A percentile compares a stretch with the other conserved stretches of the same genome.
Evolutionary conservation across 2,113 vertebrate species (phyloP).

Genomic region (Carollia perspicillata): DNA sequence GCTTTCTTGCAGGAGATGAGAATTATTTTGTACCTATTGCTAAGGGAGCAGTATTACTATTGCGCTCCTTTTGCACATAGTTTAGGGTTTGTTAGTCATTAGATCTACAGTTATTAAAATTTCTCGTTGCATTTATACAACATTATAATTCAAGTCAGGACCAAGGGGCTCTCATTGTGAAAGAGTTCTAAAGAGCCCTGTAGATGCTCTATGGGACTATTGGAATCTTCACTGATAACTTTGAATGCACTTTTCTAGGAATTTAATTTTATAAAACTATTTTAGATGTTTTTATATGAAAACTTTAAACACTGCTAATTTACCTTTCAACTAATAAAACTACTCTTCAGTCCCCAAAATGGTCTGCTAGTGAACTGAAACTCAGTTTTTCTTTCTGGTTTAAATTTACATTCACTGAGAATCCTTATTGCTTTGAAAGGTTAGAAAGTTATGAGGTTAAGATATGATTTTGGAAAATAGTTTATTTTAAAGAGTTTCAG

Average conservation of each 20-base stretch:
- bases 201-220: fast-evolving
- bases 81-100: background rate
- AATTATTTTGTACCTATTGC: background rate
- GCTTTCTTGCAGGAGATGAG: background rate
- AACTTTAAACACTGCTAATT: background rate
- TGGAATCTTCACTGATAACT: background rate
- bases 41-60: background rate
- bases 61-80: too few relatives aligned
- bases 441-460: background rate
- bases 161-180: fast-evolving
- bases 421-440: conserved; percentile 26
- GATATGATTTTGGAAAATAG: conserved; percentile 38
- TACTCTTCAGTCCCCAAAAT: background rate
- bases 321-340: background rate
- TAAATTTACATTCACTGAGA: background rate
- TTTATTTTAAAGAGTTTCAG: background rate
- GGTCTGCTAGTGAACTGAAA: background rate
- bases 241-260: background rate
- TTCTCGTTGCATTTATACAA: background rate
- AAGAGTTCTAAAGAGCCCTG: background rate
- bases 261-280: conserved; percentile 24
- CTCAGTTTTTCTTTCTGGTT: background rate
- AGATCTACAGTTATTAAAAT: background rate
- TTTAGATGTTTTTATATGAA: background rate
- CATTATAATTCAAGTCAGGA: background rate